A percentile compares a stretch with the other conserved stretches of the same genome.
phyloP scores from a whole-genome alignment of 2,888 invertebrate genomes.

The Calameuta idolon region DNA sequence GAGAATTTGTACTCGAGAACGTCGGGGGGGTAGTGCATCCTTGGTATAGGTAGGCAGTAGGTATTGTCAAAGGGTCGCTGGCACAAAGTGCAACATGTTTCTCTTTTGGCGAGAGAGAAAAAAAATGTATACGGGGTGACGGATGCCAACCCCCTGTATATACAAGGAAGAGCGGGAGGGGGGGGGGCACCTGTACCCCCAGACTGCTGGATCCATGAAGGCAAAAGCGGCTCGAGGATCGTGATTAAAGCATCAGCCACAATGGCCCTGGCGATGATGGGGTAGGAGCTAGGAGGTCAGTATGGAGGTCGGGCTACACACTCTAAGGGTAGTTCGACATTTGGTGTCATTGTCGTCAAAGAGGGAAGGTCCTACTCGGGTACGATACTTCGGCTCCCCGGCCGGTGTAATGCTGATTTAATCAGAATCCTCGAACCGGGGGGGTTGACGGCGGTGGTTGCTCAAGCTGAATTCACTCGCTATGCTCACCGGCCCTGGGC shows the following conservation, averaged over 20 bases:
- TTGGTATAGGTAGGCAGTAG: not conserved
- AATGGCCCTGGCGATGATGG: slow-evolving; percentile 26
- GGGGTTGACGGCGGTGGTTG: slow-evolving; percentile 12
- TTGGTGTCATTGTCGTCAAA: slow-evolving; percentile 61
- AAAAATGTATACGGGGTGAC: slow-evolving; percentile 14
- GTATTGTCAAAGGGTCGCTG: not conserved
- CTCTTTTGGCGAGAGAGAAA: slow-evolving; percentile 5
- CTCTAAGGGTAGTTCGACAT: slow-evolving; percentile 49
- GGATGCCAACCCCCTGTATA: not conserved
- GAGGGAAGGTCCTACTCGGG: slow-evolving; percentile 27
- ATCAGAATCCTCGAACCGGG: slow-evolving; percentile 48
- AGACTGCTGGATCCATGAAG: not conserved
- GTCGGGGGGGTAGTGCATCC: not conserved
- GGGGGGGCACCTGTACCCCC: slow-evolving; percentile 39
- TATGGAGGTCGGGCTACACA: not conserved
- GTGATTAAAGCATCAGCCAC: slow-evolving; percentile 48
- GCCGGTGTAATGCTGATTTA: slow-evolving; percentile 64
- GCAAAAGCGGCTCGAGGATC: slow-evolving; percentile 36
- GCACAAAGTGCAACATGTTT: slow-evolving; percentile 59
- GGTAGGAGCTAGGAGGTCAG: not conserved
- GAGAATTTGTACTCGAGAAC: not conserved
- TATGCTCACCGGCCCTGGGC: slow-evolving; percentile 37
- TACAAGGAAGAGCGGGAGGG: not conserved
- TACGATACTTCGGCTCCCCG: slow-evolving; percentile 12
- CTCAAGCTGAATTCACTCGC: slow-evolving; percentile 4